Evolutionary conservation across 1,140 invertebrate species (phyloP), one percentile per base, ranked within the genome.

Genomic region (Heliconius melpomene): DNA sequence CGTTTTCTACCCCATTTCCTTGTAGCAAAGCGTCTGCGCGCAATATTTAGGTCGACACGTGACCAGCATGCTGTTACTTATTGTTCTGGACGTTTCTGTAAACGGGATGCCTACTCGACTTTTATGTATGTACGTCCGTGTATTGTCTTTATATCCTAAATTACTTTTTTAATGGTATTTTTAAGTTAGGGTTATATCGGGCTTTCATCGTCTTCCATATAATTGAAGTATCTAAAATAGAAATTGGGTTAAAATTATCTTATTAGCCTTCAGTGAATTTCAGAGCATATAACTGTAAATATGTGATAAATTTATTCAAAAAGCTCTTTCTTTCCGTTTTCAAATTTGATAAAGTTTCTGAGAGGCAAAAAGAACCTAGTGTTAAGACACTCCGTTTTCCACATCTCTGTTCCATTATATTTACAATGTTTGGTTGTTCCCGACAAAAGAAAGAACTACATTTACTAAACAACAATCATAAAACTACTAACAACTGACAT

Each of bases 41-140:
- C 73, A 71, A 81, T 84, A 87, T 88, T 86, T 86, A 82, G 86
- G 87, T 86, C 85, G 82, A 81, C 72, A 81, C 87, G 87, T 89
- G 86, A 85, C 76, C 40, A 50, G 79, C 83, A 82, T 86, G 36
- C 60, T 79, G 7, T 75, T 72, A 50, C 73, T 75, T 77, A 77
- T 77, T 77, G 40, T 50, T 50, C 38, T 23, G 23, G 23, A 6
- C 8, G n/a, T 66, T 29, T 66, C 9, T 11, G 23, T 40, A 71
- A 77, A 77, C 71, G 66, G 32, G 38, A 52, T 77, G 72, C 32
- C 32, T 32, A 32, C 20, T 66, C 5, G 60, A 11, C 9, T 26
- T 66, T 11, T 66, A 66, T 66, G 60, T 66, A 66, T 26, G 23
- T 26, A 66, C 29, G 60, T 29, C 54, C 20, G 18, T 52, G 18